phyloP scores from a whole-genome alignment of 1,140 invertebrate species.

The Bombus confusus region DNA sequence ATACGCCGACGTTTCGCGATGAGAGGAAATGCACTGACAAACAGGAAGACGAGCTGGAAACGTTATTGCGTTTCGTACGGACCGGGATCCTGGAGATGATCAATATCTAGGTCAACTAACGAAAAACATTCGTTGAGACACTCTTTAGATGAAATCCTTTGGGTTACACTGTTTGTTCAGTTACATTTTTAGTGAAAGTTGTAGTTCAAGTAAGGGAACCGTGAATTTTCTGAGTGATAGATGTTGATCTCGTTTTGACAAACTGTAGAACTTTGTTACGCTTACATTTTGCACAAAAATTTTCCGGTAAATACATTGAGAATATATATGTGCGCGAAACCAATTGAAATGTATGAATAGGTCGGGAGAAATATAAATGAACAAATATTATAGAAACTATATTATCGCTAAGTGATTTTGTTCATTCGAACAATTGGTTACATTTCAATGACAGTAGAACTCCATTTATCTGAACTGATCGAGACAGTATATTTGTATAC shows the following conservation, averaged over 20 bases:
- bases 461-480: neutral
- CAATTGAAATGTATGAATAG: neutral
- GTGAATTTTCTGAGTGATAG: neutral
- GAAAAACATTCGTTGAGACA: neutral
- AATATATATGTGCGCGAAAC: neutral
- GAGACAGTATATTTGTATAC: neutral
- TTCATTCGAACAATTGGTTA: neutral
- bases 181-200: neutral
- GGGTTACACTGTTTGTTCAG: neutral
- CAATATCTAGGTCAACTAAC: slow-evolving; percentile 8
- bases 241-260: neutral
- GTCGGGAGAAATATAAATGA: neutral
- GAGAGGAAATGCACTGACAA: slow-evolving; percentile 47
- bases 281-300: neutral
- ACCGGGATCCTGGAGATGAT: neutral
- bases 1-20: slow-evolving; percentile 30
- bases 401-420: neutral
- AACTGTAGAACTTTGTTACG: neutral
- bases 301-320: neutral
- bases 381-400: neutral
- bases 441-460: neutral
- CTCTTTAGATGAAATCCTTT: neutral
- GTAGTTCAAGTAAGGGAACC: neutral
- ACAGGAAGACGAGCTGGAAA: slow-evolving; percentile 46
- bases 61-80: slow-evolving; percentile 28